These are phyloP conservation scores for Fulica atra DNA, from an alignment of 2,113 vertebrate species.

Conservation along the genomic window DNA sequence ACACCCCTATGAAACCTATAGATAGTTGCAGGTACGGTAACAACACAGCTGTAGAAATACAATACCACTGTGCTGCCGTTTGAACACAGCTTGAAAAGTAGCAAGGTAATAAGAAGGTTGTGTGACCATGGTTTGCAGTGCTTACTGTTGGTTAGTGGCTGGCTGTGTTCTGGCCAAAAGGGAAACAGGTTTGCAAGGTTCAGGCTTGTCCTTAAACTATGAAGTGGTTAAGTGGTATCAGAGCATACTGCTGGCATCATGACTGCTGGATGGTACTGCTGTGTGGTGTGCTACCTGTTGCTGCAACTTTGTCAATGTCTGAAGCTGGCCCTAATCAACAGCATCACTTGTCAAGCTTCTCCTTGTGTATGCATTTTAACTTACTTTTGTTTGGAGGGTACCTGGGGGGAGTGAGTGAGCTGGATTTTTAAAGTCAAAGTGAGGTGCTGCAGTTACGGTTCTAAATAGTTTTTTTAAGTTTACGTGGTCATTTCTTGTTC, in stretches of 20 bases:
- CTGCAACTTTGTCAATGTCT: neutral
- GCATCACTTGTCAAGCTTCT: neutral
- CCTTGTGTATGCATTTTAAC: neutral
- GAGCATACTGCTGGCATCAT: neutral
- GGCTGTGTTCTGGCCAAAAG: neutral
- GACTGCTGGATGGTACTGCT: neutral
- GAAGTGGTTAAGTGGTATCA: neutral
- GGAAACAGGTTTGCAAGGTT: neutral
- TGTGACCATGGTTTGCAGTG: neutral
- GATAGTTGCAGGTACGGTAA: neutral
- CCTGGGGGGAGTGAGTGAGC: neutral
- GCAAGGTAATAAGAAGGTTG: neutral
- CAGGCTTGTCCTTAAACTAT: neutral
- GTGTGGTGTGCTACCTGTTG: neutral
- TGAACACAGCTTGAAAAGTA: neutral
- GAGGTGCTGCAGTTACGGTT: neutral
- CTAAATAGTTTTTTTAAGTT: neutral
- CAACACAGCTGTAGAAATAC: neutral
- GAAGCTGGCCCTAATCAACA: neutral
- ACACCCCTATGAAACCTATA: neutral
- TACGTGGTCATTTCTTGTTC: neutral
- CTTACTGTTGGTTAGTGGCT: accelerated
- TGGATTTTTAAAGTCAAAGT: neutral
- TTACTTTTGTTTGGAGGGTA: neutral
- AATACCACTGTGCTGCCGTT: neutral